Percentiles rank a stretch among this genome's conserved stretches.
Conservation (phyloP, 2,797 vertebrate genomes). For the Lutjanus campechanus region DNA sequence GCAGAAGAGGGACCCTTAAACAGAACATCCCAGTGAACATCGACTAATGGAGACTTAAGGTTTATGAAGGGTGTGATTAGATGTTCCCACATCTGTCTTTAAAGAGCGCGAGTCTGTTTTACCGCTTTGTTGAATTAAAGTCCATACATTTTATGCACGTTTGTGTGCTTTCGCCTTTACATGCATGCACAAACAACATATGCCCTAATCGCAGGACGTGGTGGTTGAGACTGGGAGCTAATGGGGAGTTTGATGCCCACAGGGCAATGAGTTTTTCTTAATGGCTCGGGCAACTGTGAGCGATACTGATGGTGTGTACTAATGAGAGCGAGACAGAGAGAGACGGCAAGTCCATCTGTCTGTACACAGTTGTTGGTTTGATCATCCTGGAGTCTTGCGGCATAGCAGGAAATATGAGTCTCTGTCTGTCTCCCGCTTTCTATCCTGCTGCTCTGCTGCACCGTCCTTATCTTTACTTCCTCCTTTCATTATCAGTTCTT, state of each 20-base stretch:
- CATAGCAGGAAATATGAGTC: constrained; percentile 43
- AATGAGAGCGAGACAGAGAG: constrained; percentile 58
- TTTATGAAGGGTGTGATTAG: constrained; percentile 72
- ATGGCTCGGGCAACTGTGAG: constrained; percentile 55
- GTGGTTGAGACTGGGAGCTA: constrained; percentile 52
- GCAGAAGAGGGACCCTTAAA: constrained; percentile 33
- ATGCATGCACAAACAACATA: constrained; percentile 49
- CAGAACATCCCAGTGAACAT: constrained; percentile 36
- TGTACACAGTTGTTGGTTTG: constrained; percentile 55
- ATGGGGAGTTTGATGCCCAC: constrained; percentile 66
- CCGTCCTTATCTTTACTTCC: constrained; percentile 20
- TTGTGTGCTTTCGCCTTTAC: constrained; percentile 37
- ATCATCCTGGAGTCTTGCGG: constrained; percentile 41
- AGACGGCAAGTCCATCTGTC: constrained; percentile 60
- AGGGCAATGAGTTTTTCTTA: constrained; percentile 56
- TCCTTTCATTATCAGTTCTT: constrained; percentile 14
- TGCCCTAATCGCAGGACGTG: constrained; percentile 53
- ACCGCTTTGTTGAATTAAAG: not conserved
- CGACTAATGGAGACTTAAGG: constrained; percentile 54
- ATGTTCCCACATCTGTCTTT: constrained; percentile 55
- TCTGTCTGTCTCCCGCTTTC: constrained; percentile 9
- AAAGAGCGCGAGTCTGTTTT: constrained; percentile 27
- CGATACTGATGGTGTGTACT: constrained; percentile 56
- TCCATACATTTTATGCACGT: not conserved
- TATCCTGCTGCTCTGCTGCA: constrained; percentile 22